Evolutionary conservation across 2,888 invertebrate species (phyloP).

Genomic region (Anorthoa munda): DNA sequence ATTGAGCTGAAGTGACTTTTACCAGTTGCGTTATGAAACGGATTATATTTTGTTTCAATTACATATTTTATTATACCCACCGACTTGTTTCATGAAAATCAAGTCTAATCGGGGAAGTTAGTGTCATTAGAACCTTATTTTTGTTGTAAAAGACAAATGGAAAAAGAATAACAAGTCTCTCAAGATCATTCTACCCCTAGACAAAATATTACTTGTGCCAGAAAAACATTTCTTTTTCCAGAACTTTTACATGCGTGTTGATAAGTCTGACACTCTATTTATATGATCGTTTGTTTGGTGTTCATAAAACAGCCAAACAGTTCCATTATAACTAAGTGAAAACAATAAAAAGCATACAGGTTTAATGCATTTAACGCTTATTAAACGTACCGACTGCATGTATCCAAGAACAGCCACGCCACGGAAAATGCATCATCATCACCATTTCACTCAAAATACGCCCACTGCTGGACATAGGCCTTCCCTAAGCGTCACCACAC

Average conservation of each 20-base stretch:
- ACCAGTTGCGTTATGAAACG: neutral
- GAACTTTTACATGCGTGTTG: conserved; percentile 19
- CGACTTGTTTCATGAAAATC: neutral
- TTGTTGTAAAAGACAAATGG: conserved; percentile 21
- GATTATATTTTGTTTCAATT: neutral
- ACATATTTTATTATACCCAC: conserved; percentile 4
- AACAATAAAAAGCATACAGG: neutral
- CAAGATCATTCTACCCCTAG: conserved; percentile 22
- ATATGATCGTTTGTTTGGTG: conserved; percentile 18
- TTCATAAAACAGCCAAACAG: neutral
- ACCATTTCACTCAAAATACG: too few relatives aligned
- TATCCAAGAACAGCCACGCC: neutral
- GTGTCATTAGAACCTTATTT: conserved; percentile 15
- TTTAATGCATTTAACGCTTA: neutral
- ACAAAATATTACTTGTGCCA: conserved; percentile 38
- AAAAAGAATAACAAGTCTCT: conserved; percentile 49
- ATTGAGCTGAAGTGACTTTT: neutral
- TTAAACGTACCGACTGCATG: neutral
- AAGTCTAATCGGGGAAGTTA: neutral
- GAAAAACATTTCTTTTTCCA: conserved; percentile 31
- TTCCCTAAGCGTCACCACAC: too few relatives aligned
- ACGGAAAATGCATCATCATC: too few relatives aligned
- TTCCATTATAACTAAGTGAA: neutral
- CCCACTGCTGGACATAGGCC: too few relatives aligned
- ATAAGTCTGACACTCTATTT: conserved; percentile 9